Conservation (phyloP, 2,888 invertebrate species). For the Choreutis nemorana region DNA sequence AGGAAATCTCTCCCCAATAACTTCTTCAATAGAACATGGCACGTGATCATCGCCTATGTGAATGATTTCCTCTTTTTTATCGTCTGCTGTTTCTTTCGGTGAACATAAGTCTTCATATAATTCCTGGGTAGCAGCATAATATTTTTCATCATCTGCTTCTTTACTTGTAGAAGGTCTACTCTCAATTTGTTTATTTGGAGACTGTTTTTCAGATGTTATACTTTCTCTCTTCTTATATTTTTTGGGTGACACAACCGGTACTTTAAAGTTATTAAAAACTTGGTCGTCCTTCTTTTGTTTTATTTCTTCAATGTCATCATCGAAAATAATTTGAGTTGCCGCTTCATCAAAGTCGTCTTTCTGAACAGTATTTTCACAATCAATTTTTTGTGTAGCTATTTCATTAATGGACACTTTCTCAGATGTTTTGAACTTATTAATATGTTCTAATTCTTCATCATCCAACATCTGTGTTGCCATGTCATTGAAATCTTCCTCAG, state of each 20-base stretch:
- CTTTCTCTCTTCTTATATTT: constrained; percentile 30
- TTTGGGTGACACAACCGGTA: constrained; percentile 31
- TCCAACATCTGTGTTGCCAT: constrained; percentile 19
- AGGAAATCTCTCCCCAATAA: constrained; percentile 16
- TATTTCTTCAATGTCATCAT: constrained; percentile 11
- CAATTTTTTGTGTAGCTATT: constrained; percentile 29
- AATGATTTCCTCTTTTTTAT: constrained; percentile 5
- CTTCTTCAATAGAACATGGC: constrained; percentile 23
- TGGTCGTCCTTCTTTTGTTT: constrained; percentile 9
- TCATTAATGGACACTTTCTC: constrained; percentile 20
- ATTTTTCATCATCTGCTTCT: constrained; percentile 22
- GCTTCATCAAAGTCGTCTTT: constrained; percentile 23
- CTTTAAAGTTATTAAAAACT: constrained; percentile 36
- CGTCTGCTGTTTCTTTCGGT: constrained; percentile 21
- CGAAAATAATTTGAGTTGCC: constrained; percentile 29
- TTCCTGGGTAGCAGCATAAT: constrained; percentile 47
- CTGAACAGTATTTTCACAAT: constrained; percentile 10
- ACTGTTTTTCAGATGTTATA: constrained; percentile 14
- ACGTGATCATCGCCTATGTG: constrained; percentile 16
- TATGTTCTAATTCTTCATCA: constrained; percentile 18
- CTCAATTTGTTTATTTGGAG: constrained; percentile 2
- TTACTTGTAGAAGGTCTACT: constrained; percentile 3
- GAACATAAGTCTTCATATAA: constrained; percentile 38
- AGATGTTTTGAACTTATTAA: constrained; percentile 7
- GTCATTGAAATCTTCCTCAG: constrained; percentile 15